Evolutionary conservation across 1,140 invertebrate genomes (phyloP), one percentile per base, ranked within the genome.

Genomic region (Drosophila willistoni): DNA sequence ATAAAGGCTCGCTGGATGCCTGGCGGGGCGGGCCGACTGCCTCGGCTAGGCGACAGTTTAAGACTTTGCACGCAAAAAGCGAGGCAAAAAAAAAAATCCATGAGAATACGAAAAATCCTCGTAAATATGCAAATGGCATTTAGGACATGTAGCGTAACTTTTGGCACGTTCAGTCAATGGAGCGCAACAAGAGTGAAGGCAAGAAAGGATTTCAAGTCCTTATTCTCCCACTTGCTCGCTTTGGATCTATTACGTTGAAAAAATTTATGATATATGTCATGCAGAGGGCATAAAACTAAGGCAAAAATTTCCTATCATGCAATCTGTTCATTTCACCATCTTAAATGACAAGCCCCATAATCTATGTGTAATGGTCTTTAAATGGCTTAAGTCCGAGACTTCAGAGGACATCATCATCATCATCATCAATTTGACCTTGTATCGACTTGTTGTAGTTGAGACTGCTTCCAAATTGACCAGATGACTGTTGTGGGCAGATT

Each of bases 111-210:
- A 39, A 39, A 39, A 25, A 33, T 42, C 42, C 25, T 56, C 68
- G 70, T 75, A 78, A 78, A 87, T 86, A 86, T 86, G 84, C 83
- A 86, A 87, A 86, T 86, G 79, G 78, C 84, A 77, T 86, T 59
- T 77, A 87, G 82, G 76, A 84, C 79, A 79, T 82, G 83, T 79
- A 87, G 76, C 79, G 77, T 82, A 74, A 86, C 82, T 87, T 82
- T 71, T 83, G 83, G 83, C 82, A 86, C 83, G 76, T 86, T 87
- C 70, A 71, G 54, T 70, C 66, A 74, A 76, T 76, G 73, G 73
- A 70, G 73, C 73, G 66, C 51, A 75, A 62, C 70, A 33, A 51
- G 34, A 36, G 29, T 36, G 33, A 36, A 36, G 56, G 56, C 7
- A 59, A 36, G 10, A 59, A 59, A 59, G 56, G 56, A 59, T 59